These are phyloP conservation scores for Heliconius charithonia DNA, from an alignment of 2,888 invertebrate genomes.

Conservation along the genomic window DNA sequence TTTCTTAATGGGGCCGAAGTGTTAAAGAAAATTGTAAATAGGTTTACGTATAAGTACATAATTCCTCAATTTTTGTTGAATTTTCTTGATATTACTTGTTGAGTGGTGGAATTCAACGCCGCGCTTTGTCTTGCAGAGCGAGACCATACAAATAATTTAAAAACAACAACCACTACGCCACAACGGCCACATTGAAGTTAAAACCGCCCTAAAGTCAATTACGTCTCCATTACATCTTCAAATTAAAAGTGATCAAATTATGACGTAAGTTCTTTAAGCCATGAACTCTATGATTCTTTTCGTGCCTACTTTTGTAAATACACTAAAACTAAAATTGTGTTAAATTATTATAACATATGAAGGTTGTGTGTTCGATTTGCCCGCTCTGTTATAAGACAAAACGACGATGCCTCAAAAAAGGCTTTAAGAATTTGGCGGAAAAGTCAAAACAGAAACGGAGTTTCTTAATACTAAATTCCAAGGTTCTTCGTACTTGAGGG, in stretches of 20 bases:
- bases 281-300: neutral
- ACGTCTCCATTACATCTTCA: neutral
- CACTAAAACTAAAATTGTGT: too few species aligned
- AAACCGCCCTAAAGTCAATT: neutral
- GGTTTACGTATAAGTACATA: too few species aligned
- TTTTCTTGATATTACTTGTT: too few species aligned
- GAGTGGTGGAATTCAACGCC: too few species aligned
- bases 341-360: neutral
- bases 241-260: slow-evolving; percentile 7
- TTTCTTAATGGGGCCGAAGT: too few species aligned
- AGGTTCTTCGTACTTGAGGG: too few species aligned
- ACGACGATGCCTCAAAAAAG: too few species aligned
- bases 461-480: neutral
- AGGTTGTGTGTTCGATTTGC: neutral
- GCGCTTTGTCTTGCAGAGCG: too few species aligned
- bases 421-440: too few species aligned
- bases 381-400: neutral
- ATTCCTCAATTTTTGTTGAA: too few species aligned
- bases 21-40: too few species aligned
- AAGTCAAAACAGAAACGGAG: neutral
- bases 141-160: too few species aligned
- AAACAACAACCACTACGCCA: neutral
- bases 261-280: neutral
- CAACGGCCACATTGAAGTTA: neutral
- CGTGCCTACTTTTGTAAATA: neutral